Conservation (phyloP, 2,888 invertebrate species). For the Catocala sponsa region DNA sequence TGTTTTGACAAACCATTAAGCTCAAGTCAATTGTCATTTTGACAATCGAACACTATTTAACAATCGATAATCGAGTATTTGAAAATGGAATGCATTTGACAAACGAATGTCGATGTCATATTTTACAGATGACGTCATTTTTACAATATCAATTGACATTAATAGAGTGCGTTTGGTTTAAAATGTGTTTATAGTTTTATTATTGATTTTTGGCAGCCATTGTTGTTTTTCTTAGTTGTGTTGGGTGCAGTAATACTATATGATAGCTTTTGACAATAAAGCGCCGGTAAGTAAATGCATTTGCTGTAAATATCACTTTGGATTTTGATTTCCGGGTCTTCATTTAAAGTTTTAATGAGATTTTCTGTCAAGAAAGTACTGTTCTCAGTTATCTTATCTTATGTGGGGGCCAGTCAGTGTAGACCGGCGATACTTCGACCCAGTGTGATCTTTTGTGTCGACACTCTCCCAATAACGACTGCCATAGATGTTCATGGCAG, state of each 20-base stretch:
- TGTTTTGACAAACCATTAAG: constrained; percentile 86
- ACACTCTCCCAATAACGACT: too few relatives aligned
- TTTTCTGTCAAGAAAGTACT: too few relatives aligned
- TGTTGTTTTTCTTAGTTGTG: constrained; percentile 11
- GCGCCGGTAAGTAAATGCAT: too few relatives aligned
- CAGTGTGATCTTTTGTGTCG: too few relatives aligned
- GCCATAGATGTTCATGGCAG: too few relatives aligned
- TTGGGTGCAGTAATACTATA: neutral
- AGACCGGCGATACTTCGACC: too few relatives aligned
- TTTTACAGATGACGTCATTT: constrained; percentile 79
- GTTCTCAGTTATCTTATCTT: too few relatives aligned
- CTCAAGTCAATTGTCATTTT: constrained; percentile 54
- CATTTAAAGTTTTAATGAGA: too few relatives aligned
- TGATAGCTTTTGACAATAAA: neutral
- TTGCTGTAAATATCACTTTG: too few relatives aligned
- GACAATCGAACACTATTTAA: constrained; percentile 60
- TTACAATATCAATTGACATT: constrained; percentile 68
- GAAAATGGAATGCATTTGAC: constrained; percentile 72
- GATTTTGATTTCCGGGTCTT: too few relatives aligned
- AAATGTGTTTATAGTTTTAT: constrained; percentile 32
- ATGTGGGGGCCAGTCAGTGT: too few relatives aligned
- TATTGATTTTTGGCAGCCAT: constrained; percentile 1
- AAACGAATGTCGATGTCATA: constrained; percentile 50
- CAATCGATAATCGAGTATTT: constrained; percentile 61
- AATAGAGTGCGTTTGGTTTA: constrained; percentile 58